Conservation (phyloP, 2,888 invertebrate genomes). For the Euplagia quadripunctaria region DNA sequence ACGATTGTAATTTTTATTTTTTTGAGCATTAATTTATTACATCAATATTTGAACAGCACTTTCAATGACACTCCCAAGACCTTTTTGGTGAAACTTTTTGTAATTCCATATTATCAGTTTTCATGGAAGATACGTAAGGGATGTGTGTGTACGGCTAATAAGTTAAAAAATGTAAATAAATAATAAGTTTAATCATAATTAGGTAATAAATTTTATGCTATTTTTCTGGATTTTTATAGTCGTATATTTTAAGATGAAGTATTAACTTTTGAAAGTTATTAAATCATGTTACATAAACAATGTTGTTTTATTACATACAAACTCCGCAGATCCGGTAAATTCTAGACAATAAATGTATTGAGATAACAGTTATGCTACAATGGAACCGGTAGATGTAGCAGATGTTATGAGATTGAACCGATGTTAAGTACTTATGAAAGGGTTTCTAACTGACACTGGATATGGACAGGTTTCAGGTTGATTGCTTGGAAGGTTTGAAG, state of each 20-base stretch:
- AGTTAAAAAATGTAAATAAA: neutral
- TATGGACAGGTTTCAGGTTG: no score
- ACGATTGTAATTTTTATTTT: neutral
- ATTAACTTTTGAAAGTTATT: slow-evolving; percentile 43
- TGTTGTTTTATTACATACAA: neutral
- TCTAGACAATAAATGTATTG: neutral
- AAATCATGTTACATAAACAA: slow-evolving; percentile 38
- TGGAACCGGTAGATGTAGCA: no score
- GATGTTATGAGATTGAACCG: no score
- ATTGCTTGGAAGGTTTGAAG: no score
- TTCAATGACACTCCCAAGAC: neutral
- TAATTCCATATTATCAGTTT: neutral
- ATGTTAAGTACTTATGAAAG: no score
- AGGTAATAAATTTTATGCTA: slow-evolving; percentile 13
- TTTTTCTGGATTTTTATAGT: slow-evolving; percentile 41
- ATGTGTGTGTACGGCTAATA: neutral
- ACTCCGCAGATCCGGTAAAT: neutral
- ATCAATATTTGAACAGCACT: neutral
- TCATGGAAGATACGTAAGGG: neutral
- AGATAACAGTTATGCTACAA: neutral
- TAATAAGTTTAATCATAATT: slow-evolving; percentile 17
- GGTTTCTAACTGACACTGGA: no score
- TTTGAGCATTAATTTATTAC: neutral
- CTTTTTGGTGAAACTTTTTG: neutral
- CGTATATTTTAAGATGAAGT: slow-evolving; percentile 35